phyloP scores from a whole-genome alignment of 92 coral and sea anemone species.

The Zoanthus gigantus region DNA sequence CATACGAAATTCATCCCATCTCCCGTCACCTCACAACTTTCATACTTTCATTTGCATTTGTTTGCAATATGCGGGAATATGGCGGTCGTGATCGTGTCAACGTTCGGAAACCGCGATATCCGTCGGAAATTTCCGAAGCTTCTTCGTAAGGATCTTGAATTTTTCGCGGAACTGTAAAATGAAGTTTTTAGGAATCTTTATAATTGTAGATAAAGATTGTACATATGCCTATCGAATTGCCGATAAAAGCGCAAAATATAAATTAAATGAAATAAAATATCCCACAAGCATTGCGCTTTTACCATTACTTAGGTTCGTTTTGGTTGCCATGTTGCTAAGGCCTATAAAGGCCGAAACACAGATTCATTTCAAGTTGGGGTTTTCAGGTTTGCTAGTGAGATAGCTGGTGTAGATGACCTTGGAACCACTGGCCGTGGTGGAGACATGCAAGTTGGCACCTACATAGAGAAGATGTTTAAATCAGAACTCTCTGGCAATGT shows the following conservation, averaged over 20 bases:
- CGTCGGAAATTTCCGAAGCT: constrained; percentile 18
- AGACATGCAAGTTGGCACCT: constrained; percentile 99
- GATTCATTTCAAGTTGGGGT: not conserved
- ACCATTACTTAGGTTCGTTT: no score
- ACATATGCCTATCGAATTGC: no score
- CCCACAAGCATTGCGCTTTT: no score
- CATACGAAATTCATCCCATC: constrained; percentile 54
- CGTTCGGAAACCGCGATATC: constrained; percentile 10
- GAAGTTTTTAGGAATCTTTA: no score
- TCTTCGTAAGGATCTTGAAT: not conserved
- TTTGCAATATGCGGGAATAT: constrained; percentile 46
- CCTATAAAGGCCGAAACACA: no score
- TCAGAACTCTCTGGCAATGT: constrained; percentile 99
- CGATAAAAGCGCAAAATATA: no score
- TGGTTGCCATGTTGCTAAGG: no score
- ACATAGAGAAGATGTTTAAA: constrained; percentile 98
- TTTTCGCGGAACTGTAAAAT: no score
- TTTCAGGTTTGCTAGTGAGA: constrained; percentile 96
- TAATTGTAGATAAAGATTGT: no score
- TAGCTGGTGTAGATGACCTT: constrained; percentile 98
- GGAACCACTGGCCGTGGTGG: constrained; percentile 99
- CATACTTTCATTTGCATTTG: constrained; percentile 48
- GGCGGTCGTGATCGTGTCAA: constrained; percentile 36
- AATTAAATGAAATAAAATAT: no score
- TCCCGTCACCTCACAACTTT: constrained; percentile 49